Base-by-base conservation (phyloP, 30 jellyfish, hydroid and myxozoan genomes). In the Turritopsis rubra region DNA sequence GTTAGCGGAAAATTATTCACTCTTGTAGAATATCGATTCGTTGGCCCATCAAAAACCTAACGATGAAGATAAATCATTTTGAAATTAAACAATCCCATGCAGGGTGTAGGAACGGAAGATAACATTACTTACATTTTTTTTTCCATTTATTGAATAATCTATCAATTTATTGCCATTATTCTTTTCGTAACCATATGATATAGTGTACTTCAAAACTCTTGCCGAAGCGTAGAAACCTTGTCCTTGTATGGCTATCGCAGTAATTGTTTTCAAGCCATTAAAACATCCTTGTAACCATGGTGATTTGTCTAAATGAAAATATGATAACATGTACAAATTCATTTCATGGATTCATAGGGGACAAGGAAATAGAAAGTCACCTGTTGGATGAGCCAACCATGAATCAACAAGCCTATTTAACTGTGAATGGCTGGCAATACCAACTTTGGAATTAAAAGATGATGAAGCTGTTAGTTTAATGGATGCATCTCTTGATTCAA, bases 241-340 rank as follows among this genome's bases (percentile, higher is more conserved):
- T 17, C 85, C 85, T 29, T 77, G 85, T n/a, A 77, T 22, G 18
- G 85, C 85, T 1, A 77, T 21, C 3, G 85, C 85, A 1, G 70
- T 29, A 29, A 77, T 60, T 0, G 23, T 17, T 77, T 24, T 53
- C 71, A 1, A 0, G 18, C 5, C 23, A 1, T 24, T 16, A 29
- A 77, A 77, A 52, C 85, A 77, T 29, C n/a, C 71, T 77, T 77
- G 85, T 26, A 26, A 28, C 85, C 85, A 77, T 18, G 85, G 85
- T 4, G 25, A 5, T 1, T 29, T 19, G 53, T 77, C 85, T 77
- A 27, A 30, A 77, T 26, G 29, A 29, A 77, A 20, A 77, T 22
- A 41, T 41, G 5, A 41, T 13, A 41, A 41, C 60, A 41, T 41
- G 13, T 41, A 41, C 13, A 41, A 41, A 41, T 41, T n/a, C n/a